phyloP scores from a whole-genome alignment of 30 jellyfish, hydroid and myxozoan genomes.

The Cassiopea xamachana region DNA sequence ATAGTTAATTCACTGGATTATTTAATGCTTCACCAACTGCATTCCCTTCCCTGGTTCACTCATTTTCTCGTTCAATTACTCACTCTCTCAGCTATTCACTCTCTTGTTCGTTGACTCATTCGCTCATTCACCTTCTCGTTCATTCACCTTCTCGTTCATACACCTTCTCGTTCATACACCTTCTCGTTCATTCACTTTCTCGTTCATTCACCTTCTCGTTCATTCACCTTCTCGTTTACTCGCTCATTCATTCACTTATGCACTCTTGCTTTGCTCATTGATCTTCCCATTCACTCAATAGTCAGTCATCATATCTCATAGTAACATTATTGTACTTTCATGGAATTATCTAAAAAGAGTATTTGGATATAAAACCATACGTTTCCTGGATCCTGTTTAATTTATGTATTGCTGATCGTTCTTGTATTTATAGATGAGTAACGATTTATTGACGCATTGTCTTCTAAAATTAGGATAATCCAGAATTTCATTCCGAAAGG shows the following conservation, averaged over 20 bases:
- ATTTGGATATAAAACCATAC: neutral
- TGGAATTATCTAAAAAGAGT: neutral
- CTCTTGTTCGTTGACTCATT: neutral
- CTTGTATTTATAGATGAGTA: constrained; percentile 2
- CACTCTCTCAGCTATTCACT: neutral
- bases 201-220: neutral
- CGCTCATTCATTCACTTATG: neutral
- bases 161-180: neutral
- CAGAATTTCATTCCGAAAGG: constrained; percentile 13
- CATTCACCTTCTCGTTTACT: neutral
- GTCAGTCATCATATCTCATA: neutral
- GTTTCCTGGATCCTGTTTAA: constrained; percentile 3
- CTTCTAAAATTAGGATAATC: constrained; percentile 13
- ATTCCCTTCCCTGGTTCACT: no score
- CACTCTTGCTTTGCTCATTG: neutral
- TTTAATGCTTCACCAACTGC: no score
- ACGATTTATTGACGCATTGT: constrained; percentile 17
- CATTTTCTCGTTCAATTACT: no score
- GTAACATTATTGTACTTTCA: neutral
- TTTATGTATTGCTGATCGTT: neutral
- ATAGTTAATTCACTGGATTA: no score
- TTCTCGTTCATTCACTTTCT: neutral
- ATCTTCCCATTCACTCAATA: neutral
- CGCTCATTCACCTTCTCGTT: neutral
- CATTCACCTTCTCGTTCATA: neutral